Evolutionary conservation across 1,140 invertebrate genomes (phyloP).

Genomic region (Stegodyphus mimosarum): DNA sequence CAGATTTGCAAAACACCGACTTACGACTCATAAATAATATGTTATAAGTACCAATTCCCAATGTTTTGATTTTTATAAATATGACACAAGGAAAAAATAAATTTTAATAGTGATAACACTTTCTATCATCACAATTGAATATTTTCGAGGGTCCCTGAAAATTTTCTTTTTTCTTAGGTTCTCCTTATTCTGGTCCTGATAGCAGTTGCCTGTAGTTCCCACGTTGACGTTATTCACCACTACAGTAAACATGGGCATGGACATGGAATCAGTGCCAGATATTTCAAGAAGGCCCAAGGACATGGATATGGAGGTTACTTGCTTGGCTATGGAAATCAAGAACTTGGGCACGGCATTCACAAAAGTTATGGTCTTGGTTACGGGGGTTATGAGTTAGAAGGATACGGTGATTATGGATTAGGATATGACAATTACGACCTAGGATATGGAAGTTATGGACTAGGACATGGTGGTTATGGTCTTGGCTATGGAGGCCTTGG

Average conservation of each 20-base stretch:
- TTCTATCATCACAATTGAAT: too few species aligned
- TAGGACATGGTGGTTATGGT: constrained; percentile 15
- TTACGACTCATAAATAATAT: too few species aligned
- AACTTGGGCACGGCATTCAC: neutral
- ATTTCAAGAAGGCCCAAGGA: constrained; percentile 12
- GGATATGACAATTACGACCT: neutral
- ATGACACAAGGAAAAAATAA: too few species aligned
- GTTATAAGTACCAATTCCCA: too few species aligned
- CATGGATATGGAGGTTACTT: constrained; percentile 24
- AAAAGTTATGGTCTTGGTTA: constrained; percentile 24
- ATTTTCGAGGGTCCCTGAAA: too few species aligned
- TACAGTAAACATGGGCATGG: constrained; percentile 29
- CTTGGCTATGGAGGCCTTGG: neutral
- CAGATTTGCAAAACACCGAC: too few species aligned
- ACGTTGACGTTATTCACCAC: neutral
- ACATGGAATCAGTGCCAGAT: constrained; percentile 24
- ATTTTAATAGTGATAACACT: too few species aligned
- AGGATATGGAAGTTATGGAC: neutral
- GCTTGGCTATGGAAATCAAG: constrained; percentile 25
- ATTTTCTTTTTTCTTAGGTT: neutral
- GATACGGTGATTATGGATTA: constrained; percentile 8
- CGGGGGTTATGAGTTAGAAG: neutral
- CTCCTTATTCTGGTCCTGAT: neutral
- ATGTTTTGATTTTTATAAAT: too few species aligned
- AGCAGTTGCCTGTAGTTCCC: neutral